A percentile compares a stretch with the other conserved stretches of the same genome.
Conservation (phyloP, 2,888 invertebrate genomes). For the Cheilosia grossa region DNA sequence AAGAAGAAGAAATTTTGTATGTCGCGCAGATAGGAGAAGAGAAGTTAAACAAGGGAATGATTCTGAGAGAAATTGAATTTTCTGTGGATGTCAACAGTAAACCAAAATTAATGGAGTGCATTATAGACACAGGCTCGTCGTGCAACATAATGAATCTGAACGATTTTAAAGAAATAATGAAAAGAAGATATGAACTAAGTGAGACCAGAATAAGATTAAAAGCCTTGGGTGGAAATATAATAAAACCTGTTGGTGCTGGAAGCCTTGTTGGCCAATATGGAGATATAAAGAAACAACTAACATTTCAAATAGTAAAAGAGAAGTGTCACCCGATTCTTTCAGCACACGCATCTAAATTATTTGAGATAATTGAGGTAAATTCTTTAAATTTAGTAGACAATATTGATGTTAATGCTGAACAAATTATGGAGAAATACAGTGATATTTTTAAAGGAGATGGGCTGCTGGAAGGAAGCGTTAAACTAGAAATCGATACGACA, state of each 20-base stretch:
- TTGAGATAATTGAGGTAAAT: slow-evolving; percentile 27
- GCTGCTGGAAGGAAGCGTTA: neutral
- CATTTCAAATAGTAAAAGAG: too few species aligned
- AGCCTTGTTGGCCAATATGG: too few species aligned
- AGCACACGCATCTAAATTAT: slow-evolving; percentile 16
- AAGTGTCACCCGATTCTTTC: too few species aligned
- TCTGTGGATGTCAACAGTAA: slow-evolving; percentile 5
- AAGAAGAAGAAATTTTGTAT: slow-evolving; percentile 17
- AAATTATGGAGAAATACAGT: slow-evolving; percentile 18
- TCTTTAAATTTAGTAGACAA: slow-evolving; percentile 16
- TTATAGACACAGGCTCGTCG: slow-evolving; percentile 15
- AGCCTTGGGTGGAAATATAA: slow-evolving; percentile 20
- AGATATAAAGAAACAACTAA: too few species aligned
- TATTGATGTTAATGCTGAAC: slow-evolving; percentile 16
- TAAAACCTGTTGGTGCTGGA: slow-evolving; percentile 17
- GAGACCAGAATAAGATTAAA: slow-evolving; percentile 14
- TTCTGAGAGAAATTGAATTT: slow-evolving; percentile 29
- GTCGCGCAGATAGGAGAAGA: slow-evolving; percentile 10
- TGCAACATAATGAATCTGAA: slow-evolving; percentile 26
- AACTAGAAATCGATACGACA: slow-evolving; percentile 11
- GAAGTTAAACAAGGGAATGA: slow-evolving; percentile 12
- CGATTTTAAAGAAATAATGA: slow-evolving; percentile 26
- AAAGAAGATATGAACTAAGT: slow-evolving; percentile 1
- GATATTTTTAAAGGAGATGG: slow-evolving; percentile 15
- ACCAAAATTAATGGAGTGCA: slow-evolving; percentile 7